These are phyloP conservation scores for Chironomus tepperi DNA, from an alignment of 1,140 invertebrate species.

Conservation along the genomic window DNA sequence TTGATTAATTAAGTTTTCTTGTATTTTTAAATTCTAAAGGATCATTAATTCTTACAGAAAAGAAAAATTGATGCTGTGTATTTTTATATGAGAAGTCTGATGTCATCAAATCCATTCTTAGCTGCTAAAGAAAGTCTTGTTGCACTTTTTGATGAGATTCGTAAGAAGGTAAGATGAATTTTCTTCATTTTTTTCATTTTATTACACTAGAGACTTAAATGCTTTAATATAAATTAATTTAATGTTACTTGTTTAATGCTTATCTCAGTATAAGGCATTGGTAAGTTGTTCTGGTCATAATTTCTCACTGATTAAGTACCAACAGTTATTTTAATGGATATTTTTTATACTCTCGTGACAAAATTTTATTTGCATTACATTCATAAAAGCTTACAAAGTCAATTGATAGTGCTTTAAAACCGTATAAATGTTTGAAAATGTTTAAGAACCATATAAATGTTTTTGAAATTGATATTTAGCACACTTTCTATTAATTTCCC, in stretches of 20 bases:
- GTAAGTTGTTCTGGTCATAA: constrained; percentile 1
- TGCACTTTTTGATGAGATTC: constrained; percentile 85
- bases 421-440: too few species aligned
- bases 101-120: constrained; percentile 86
- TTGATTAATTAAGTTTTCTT: constrained; percentile 30
- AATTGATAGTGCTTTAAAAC: too few species aligned
- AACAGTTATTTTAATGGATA: too few species aligned
- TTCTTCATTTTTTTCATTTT: neutral
- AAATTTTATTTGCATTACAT: too few species aligned
- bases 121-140: constrained; percentile 82
- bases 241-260: neutral
- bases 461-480: too few species aligned
- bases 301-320: neutral
- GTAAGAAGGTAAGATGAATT: constrained; percentile 65
- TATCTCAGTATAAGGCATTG: neutral
- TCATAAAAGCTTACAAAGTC: too few species aligned
- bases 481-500: too few species aligned
- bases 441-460: too few species aligned
- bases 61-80: constrained; percentile 94
- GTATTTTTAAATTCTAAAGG: constrained; percentile 27
- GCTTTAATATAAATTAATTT: neutral
- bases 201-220: constrained; percentile 18
- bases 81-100: constrained; percentile 89
- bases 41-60: constrained; percentile 51
- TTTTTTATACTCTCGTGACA: too few species aligned